Percentiles rank a stretch among this genome's conserved stretches.
These are phyloP conservation scores for Phalacrocorax brasilianus DNA, from an alignment of 2,113 vertebrate species.

Conservation along the genomic window DNA sequence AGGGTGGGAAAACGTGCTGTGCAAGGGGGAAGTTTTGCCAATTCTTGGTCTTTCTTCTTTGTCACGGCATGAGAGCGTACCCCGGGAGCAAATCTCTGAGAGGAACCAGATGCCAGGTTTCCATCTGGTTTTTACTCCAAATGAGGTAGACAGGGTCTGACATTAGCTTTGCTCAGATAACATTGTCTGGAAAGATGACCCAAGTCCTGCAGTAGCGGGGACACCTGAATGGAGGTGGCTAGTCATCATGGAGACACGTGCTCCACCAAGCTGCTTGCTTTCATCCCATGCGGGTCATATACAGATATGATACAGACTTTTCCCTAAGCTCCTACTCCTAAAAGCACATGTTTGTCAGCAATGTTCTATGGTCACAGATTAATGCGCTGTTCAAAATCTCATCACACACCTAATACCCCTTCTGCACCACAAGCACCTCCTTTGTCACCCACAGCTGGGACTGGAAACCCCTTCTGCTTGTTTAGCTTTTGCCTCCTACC, in stretches of 20 bases:
- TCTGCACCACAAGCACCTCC: not conserved
- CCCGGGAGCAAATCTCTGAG: not conserved
- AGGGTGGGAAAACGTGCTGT: not conserved
- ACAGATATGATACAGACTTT: not conserved
- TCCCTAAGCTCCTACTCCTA: not conserved
- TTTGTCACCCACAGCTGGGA: not conserved
- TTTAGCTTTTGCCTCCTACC: not conserved
- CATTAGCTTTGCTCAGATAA: not conserved
- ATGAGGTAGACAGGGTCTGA: not conserved
- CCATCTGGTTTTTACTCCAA: not conserved
- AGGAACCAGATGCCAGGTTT: not conserved
- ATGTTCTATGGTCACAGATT: not conserved
- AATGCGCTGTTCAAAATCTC: not conserved
- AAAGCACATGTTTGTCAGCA: not conserved
- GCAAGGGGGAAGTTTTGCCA: not conserved
- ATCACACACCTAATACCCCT: not conserved
- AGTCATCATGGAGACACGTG: rapidly evolving
- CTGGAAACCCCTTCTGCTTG: not conserved
- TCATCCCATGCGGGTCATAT: rapidly evolving
- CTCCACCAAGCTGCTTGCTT: not conserved
- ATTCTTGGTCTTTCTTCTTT: not conserved
- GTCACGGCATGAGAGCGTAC: rapidly evolving
- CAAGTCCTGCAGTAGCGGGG: not conserved
- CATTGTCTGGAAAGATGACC: not conserved
- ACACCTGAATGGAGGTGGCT: not conserved